A percentile compares a stretch with the other conserved stretches of the same genome.
These are phyloP conservation scores for Scyliorhinus canicula DNA, from an alignment of 2,797 vertebrate species.

Conservation along the genomic window DNA sequence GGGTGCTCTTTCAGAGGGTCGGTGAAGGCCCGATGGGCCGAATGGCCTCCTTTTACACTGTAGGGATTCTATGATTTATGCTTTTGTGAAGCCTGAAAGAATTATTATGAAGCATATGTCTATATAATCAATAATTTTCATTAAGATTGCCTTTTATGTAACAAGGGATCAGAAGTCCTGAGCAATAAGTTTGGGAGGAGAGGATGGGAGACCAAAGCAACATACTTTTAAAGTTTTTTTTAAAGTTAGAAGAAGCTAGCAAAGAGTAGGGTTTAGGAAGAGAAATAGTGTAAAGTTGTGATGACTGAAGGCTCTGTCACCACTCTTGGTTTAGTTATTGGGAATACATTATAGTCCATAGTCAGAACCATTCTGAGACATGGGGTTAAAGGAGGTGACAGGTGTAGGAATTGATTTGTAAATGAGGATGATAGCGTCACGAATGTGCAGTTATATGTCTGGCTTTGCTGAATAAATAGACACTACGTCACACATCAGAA, in stretches of 20 bases:
- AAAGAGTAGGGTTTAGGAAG: not conserved
- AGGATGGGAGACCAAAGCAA: not conserved
- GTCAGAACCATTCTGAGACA: not conserved
- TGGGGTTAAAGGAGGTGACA: not conserved
- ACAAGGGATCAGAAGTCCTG: not conserved
- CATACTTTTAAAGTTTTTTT: not conserved
- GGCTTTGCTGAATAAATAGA: too few relatives aligned
- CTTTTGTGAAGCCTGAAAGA: not conserved
- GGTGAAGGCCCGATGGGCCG: too few relatives aligned
- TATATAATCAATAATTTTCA: not conserved
- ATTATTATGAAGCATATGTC: not conserved
- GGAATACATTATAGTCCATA: not conserved
- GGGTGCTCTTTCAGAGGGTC: too few relatives aligned
- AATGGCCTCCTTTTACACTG: too few relatives aligned
- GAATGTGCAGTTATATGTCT: too few relatives aligned
- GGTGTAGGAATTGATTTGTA: not conserved
- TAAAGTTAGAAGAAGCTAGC: not conserved
- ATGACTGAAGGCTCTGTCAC: not conserved
- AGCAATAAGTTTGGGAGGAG: not conserved
- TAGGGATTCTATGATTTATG: too few relatives aligned
- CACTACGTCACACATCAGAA: too few relatives aligned
- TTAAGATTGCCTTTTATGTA: not conserved
- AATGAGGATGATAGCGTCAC: not conserved
- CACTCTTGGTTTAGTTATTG: not conserved
- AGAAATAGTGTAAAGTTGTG: not conserved